phyloP scores from a whole-genome alignment of 2,888 invertebrate species.

The Volucella bombylans region DNA sequence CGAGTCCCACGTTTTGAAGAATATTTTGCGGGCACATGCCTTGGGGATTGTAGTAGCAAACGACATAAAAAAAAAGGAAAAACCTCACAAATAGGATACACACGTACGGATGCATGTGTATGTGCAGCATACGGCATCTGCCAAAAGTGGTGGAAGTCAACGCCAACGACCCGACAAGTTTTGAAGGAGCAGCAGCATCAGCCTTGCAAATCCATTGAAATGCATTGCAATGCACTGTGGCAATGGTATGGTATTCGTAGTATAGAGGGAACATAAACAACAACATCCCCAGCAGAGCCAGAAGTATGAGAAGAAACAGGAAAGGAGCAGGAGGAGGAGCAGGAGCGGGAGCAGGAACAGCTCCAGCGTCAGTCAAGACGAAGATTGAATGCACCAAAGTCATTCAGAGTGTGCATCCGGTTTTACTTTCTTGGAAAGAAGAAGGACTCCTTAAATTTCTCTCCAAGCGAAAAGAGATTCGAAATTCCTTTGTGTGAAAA shows the following conservation, averaged over 20 bases:
- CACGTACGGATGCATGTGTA: not conserved
- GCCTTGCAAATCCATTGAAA: slow-evolving; percentile 57
- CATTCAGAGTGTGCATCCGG: slow-evolving; percentile 67
- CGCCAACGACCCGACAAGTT: slow-evolving; percentile 65
- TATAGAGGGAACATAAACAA: too few species aligned
- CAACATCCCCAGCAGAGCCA: not conserved
- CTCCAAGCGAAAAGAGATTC: slow-evolving; percentile 18
- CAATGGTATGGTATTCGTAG: not conserved
- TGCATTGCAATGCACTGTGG: slow-evolving; percentile 36
- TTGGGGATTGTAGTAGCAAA: slow-evolving; percentile 34
- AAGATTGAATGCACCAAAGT: slow-evolving; percentile 51
- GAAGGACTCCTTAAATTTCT: slow-evolving; percentile 33
- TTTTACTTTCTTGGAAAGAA: slow-evolving; percentile 33
- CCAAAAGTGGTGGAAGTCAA: slow-evolving; percentile 54
- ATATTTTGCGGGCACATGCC: slow-evolving; percentile 47
- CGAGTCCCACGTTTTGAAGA: slow-evolving; percentile 1
- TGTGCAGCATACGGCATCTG: not conserved
- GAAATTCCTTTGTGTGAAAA: slow-evolving; percentile 27
- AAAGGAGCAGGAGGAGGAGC: too few species aligned
- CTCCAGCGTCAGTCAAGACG: slow-evolving; percentile 29
- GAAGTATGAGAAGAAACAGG: too few species aligned
- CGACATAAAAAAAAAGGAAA: slow-evolving; percentile 5
- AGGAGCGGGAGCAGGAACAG: too few species aligned
- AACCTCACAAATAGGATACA: not conserved
- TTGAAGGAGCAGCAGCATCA: slow-evolving; percentile 20